These are phyloP conservation scores for Bettongia penicillata DNA, from an alignment of 2,113 vertebrate genomes.

Conservation along the genomic window DNA sequence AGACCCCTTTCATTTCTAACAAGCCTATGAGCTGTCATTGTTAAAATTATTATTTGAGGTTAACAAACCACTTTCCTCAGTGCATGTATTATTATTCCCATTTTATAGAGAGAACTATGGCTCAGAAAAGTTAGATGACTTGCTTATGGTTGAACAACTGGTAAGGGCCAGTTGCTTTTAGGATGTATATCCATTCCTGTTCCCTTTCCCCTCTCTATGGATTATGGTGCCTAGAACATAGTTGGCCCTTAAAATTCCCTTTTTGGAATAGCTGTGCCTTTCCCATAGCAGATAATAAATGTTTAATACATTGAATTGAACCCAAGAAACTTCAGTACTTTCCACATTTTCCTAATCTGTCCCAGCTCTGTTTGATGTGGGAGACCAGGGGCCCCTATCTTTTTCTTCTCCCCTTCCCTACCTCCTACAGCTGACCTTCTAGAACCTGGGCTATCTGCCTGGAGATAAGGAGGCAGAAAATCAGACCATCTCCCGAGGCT, in stretches of 20 bases:
- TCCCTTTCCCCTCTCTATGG: not conserved
- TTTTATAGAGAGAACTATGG: not conserved
- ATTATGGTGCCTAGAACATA: not conserved
- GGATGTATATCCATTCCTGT: not conserved
- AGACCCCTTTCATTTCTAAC: not conserved
- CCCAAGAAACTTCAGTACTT: not conserved
- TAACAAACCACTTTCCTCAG: not conserved
- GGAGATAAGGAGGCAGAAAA: conserved; percentile 56
- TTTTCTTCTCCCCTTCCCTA: not conserved
- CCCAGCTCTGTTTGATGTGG: not conserved
- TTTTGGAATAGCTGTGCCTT: not conserved
- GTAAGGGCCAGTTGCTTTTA: not conserved
- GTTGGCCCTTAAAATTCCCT: not conserved
- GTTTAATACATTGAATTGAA: not conserved
- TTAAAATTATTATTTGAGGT: not conserved
- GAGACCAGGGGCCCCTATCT: conserved; percentile 2
- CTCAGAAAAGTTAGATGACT: not conserved
- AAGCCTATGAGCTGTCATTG: not conserved
- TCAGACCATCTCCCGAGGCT: conserved; percentile 32
- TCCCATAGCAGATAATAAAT: not conserved
- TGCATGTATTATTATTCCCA: not conserved
- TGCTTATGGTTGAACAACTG: not conserved
- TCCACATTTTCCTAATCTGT: not conserved
- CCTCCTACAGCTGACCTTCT: not conserved
- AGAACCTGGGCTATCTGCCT: not conserved